These are phyloP conservation scores for Cercocebus atys DNA, from an alignment of 2,113 vertebrate species.

Conservation along the genomic window DNA sequence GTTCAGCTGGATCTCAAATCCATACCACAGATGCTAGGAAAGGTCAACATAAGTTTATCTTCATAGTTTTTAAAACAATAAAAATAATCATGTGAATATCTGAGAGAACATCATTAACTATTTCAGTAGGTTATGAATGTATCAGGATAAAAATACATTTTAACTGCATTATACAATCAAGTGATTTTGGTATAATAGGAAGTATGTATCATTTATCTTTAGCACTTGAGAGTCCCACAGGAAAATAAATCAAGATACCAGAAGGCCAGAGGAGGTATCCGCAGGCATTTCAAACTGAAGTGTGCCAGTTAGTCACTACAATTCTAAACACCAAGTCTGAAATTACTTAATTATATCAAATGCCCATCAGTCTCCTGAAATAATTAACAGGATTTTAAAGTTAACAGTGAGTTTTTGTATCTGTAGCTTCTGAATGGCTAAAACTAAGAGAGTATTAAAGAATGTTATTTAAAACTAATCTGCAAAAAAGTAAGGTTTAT, in stretches of 20 bases:
- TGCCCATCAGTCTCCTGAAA: background rate
- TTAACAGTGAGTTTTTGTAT: background rate
- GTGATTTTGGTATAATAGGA: background rate
- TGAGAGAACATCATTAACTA: background rate
- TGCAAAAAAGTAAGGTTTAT: background rate
- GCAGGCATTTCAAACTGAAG: background rate
- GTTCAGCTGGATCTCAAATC: background rate
- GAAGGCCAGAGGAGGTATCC: background rate
- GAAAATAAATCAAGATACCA: background rate
- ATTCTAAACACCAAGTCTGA: background rate
- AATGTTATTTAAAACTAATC: constrained; percentile 1
- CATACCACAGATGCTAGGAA: background rate
- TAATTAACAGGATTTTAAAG: constrained; percentile 9
- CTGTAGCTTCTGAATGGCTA: constrained; percentile 8
- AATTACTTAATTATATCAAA: constrained; percentile 17
- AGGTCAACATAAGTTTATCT: background rate
- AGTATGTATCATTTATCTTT: background rate
- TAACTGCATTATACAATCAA: background rate
- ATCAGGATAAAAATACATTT: background rate
- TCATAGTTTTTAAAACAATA: constrained; percentile 21
- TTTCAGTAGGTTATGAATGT: background rate
- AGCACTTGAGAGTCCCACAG: background rate
- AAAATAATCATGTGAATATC: background rate
- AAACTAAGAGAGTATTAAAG: background rate
- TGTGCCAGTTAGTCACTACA: background rate